Percentiles rank a stretch among this genome's conserved stretches.
Evolutionary conservation across 2,797 vertebrate genomes (phyloP).

Genomic region (Trachurus trachurus): DNA sequence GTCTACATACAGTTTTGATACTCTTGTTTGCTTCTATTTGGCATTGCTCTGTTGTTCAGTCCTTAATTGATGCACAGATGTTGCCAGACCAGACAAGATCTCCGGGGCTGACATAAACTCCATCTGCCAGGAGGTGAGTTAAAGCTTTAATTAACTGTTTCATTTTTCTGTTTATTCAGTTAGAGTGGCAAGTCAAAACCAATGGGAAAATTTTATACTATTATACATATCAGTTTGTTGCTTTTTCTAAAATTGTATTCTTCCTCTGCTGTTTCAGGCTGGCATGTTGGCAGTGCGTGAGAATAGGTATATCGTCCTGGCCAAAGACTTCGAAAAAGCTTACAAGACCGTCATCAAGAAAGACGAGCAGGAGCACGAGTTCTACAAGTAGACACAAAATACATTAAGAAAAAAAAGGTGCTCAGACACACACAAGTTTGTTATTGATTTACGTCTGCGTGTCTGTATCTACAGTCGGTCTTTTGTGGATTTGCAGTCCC

Average conservation of each 20-base stretch:
- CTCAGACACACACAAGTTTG: conserved; percentile 55
- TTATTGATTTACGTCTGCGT: conserved; percentile 56
- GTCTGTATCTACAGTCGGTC: conserved; percentile 57
- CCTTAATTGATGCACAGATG: conserved; percentile 88
- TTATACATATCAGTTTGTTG: neutral
- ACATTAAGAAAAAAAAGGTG: neutral
- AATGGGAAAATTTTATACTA: neutral
- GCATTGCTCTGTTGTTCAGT: conserved; percentile 16
- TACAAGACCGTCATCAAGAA: conserved; percentile 97
- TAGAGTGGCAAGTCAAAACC: neutral
- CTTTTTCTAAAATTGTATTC: neutral
- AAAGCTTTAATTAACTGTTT: neutral
- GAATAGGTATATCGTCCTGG: conserved; percentile 95
- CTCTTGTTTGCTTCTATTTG: neutral
- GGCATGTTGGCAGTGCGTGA: conserved; percentile 96
- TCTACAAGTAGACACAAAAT: conserved; percentile 90
- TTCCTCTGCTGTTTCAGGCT: conserved; percentile 80
- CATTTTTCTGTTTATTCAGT: neutral
- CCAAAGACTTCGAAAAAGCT: conserved; percentile 96
- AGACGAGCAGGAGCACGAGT: conserved; percentile 97
- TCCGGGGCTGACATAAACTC: conserved; percentile 97
- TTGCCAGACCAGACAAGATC: conserved; percentile 95
- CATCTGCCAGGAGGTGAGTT: conserved; percentile 94
- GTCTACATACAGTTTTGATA: neutral
- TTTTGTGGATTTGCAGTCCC: conserved; percentile 54